Percentiles rank a stretch among this genome's conserved stretches.
Evolutionary conservation across 2,113 vertebrate species (phyloP).

Genomic region (Girardinichthys multiradiatus): DNA sequence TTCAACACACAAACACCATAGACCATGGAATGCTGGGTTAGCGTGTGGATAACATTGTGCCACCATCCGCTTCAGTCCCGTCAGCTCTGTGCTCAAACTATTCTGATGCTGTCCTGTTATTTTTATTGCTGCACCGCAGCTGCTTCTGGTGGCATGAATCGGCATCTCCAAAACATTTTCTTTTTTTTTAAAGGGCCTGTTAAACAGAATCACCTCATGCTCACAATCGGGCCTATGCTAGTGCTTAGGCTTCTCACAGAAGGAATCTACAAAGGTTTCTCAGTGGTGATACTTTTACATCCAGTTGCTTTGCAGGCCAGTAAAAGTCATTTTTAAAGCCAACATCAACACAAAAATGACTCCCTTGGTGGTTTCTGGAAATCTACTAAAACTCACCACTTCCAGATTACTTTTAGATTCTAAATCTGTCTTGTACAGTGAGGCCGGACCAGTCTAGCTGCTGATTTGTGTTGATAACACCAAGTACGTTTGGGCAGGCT

Average conservation of each 20-base stretch:
- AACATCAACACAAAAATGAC: constrained; percentile 28
- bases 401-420: constrained; percentile 6
- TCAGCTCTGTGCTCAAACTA: neutral
- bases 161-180: constrained; percentile 11
- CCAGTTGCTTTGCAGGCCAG: constrained; percentile 40
- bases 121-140: constrained; percentile 21
- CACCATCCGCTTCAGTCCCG: constrained; percentile 4
- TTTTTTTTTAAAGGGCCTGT: constrained; percentile 37
- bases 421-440: neutral
- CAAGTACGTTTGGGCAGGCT: constrained; percentile 14
- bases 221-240: constrained; percentile 23
- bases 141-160: neutral
- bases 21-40: neutral
- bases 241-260: constrained; percentile 12
- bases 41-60: constrained; percentile 7
- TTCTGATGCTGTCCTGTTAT: neutral
- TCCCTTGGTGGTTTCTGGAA: neutral
- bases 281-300: constrained; percentile 1
- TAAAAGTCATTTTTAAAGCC: constrained; percentile 38
- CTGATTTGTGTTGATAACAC: constrained; percentile 1
- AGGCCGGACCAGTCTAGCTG: constrained; percentile 4
- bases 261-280: neutral
- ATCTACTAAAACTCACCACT: constrained; percentile 28
- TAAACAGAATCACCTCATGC: constrained; percentile 32
- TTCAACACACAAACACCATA: constrained; percentile 18